Percentiles rank a stretch among this genome's conserved stretches.
These are phyloP conservation scores for Glomeris marginata DNA, from an alignment of 2,888 invertebrate species.

Conservation along the genomic window DNA sequence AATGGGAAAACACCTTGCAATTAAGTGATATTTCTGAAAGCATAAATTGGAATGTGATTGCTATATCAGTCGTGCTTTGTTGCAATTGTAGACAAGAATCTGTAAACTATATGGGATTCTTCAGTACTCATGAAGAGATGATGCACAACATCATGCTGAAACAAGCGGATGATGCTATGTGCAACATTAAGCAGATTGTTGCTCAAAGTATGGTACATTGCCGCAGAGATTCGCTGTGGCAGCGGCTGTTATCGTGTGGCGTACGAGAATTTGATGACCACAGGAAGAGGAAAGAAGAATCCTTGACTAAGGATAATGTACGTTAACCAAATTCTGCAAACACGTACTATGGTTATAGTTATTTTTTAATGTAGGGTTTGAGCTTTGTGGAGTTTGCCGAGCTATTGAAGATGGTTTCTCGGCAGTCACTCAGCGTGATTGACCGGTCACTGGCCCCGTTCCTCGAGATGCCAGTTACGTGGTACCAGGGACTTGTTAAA, in stretches of 20 bases:
- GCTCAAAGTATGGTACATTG: constrained; percentile 49
- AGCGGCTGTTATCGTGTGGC: constrained; percentile 39
- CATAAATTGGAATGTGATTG: too few relatives aligned
- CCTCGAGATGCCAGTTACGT: constrained; percentile 42
- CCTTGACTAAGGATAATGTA: constrained; percentile 22
- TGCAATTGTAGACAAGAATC: constrained; percentile 37
- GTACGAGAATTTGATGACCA: constrained; percentile 21
- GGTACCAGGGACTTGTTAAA: constrained; percentile 49
- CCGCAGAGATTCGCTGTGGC: constrained; percentile 53
- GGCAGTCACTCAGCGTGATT: constrained; percentile 41
- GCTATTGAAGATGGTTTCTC: constrained; percentile 42
- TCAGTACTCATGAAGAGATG: constrained; percentile 43
- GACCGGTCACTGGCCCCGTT: constrained; percentile 33
- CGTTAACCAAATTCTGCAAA: not conserved
- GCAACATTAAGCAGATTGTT: constrained; percentile 44
- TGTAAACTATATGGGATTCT: constrained; percentile 53
- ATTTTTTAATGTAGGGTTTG: constrained; percentile 26
- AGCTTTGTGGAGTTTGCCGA: constrained; percentile 47
- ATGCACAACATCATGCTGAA: constrained; percentile 26
- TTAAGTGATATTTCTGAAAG: too few relatives aligned
- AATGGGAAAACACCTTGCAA: too few relatives aligned
- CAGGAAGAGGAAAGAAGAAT: constrained; percentile 22
- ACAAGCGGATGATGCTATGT: constrained; percentile 40
- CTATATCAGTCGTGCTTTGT: too few relatives aligned
- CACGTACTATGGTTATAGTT: not conserved